Conservation (phyloP, 2,113 vertebrate genomes). For the Lophochroa leadbeateri region DNA sequence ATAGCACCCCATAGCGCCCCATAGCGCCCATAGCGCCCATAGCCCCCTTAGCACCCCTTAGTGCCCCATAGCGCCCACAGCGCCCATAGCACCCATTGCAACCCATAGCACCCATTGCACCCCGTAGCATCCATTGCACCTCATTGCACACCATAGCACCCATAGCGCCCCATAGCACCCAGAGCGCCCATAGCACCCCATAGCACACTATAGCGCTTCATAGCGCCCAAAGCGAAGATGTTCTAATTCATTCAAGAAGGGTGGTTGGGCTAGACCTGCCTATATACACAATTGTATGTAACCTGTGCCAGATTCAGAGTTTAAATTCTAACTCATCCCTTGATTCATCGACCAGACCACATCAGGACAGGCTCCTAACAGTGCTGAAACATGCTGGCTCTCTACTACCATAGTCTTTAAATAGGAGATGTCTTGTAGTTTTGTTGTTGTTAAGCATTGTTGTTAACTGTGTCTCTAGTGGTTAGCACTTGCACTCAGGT, state of each 20-base stretch:
- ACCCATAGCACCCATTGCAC: too few species aligned
- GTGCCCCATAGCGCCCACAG: too few species aligned
- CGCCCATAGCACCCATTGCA: too few species aligned
- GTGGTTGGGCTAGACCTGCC: neutral
- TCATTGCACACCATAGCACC: too few species aligned
- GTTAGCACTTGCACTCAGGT: neutral
- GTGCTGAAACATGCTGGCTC: neutral
- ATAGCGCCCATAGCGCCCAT: too few species aligned
- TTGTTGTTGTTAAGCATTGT: neutral
- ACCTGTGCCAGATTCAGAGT: neutral
- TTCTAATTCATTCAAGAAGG: neutral
- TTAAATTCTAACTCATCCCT: neutral
- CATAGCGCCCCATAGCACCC: too few species aligned
- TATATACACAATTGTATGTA: neutral
- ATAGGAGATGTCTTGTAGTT: neutral
- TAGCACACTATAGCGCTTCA: too few species aligned
- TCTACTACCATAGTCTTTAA: neutral
- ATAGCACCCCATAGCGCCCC: too few species aligned
- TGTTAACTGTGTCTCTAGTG: neutral
- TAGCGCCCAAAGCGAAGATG: too few species aligned
- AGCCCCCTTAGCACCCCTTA: too few species aligned
- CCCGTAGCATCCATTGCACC: too few species aligned
- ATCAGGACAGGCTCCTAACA: neutral
- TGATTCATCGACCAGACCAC: neutral
- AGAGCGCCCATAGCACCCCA: too few species aligned